Percentiles rank a stretch among this genome's conserved stretches.
Evolutionary conservation across 2,888 invertebrate genomes (phyloP).

Genomic region (Tuta absoluta): DNA sequence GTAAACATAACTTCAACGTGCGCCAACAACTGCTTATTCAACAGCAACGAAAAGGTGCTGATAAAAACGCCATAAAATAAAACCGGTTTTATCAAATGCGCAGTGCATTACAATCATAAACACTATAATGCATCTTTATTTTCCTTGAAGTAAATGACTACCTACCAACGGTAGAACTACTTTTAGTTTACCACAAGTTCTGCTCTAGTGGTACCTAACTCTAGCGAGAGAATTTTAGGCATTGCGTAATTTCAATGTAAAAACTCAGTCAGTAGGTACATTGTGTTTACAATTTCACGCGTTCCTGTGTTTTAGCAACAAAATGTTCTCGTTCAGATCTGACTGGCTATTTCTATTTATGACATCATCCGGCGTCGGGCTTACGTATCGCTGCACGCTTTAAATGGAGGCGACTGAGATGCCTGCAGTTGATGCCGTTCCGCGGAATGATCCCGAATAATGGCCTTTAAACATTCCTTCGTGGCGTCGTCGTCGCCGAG

Average conservation of each 20-base stretch:
- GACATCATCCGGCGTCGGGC: constrained; percentile 81
- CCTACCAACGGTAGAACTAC: neutral
- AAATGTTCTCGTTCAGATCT: constrained; percentile 62
- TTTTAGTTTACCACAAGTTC: neutral
- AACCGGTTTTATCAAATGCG: constrained; percentile 53
- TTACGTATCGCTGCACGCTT: constrained; percentile 82
- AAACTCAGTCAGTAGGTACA: constrained; percentile 33
- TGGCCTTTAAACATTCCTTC: constrained; percentile 72
- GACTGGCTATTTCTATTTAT: constrained; percentile 81
- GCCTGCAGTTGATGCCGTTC: constrained; percentile 79
- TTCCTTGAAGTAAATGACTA: neutral
- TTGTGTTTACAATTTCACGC: constrained; percentile 57
- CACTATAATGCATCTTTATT: neutral
- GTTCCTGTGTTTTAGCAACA: constrained; percentile 66
- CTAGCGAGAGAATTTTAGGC: constrained; percentile 4
- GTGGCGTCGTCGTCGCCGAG: constrained; percentile 48
- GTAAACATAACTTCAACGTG: constrained; percentile 63
- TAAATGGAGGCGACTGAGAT: constrained; percentile 80
- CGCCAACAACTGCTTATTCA: constrained; percentile 26
- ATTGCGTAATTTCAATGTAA: constrained; percentile 35
- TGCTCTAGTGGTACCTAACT: neutral
- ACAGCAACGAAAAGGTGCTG: constrained; percentile 43
- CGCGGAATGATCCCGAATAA: constrained; percentile 77
- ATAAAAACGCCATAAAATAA: constrained; percentile 58
- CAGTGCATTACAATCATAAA: constrained; percentile 36